Base-by-base conservation (phyloP, 1,140 invertebrate species). In the Eupeodes corollae region DNA sequence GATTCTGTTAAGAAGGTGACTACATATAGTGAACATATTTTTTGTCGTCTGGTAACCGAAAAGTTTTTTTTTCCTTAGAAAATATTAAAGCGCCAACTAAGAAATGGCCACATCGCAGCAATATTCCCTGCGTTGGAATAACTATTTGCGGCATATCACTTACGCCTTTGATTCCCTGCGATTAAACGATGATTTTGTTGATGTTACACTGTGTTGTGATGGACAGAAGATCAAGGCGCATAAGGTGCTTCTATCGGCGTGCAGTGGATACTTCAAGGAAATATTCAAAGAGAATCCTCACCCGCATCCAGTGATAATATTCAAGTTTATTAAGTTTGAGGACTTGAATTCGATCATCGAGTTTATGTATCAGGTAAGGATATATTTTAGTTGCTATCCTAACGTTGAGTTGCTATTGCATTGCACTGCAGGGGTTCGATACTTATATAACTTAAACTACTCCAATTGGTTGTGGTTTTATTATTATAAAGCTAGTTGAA, bases 201-300 rank as follows among this genome's bases (percentile, higher is more conserved):
- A 91, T 74, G 87, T 90, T 6, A 90, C 86, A 31, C 69, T 90
- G 46, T 86, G 84, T 61, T 88, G 86, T 59, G 86, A 90, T 60
- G 87, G 86, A 47, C 79, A 81, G 46, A 79, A 80, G 67, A 82
- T 91, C 39, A 82, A 82, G 57, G 86, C 86, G 21, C 86, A 90
- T 56, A 87, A 85, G 75, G 83, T 88, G 74, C 76, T 90, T n/a
- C 70, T 89, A 2, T 86, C 85, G 1, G 85, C 86, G 3, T 89
- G 86, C 60, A 88, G 85, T 53, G 79, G 77, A 53, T 89, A 88
- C 68, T 88, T 90, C 63, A 84, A 79, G 59, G 83, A 86, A 66
- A 79, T 89, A 60, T 83, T 88, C 70, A 82, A 82, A 70, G 84
- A 87, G 68, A 87, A 86, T 69, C 86, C 86, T 26, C 87, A 85